These are phyloP conservation scores for Octopus sinensis DNA, from an alignment of 1,140 invertebrate genomes.

Conservation along the genomic window DNA sequence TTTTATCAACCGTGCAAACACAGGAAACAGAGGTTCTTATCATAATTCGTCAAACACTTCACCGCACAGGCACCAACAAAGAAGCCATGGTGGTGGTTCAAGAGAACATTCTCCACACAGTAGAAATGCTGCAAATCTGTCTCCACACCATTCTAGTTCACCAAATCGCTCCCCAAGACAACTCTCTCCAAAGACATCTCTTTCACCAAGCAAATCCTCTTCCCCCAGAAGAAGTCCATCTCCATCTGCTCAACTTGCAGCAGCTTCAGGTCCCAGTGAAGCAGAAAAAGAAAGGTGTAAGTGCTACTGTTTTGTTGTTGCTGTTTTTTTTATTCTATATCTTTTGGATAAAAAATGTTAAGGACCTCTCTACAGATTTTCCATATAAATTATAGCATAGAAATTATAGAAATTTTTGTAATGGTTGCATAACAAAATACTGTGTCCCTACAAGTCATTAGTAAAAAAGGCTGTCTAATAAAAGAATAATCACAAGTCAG, in stretches of 20 bases:
- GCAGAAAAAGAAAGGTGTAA: constrained; percentile 11
- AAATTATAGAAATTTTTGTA: too few relatives aligned
- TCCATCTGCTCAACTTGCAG: not conserved
- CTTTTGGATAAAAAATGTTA: too few relatives aligned
- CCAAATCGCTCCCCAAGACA: not conserved
- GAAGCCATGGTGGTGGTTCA: not conserved
- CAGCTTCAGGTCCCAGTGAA: not conserved
- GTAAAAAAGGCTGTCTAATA: too few relatives aligned
- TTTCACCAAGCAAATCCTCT: not conserved
- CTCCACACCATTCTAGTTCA: constrained; percentile 5
- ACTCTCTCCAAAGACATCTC: not conserved
- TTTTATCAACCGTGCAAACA: not conserved
- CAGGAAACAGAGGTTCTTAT: not conserved
- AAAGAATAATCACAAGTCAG: too few relatives aligned
- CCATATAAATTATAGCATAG: too few relatives aligned
- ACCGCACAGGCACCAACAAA: not conserved
- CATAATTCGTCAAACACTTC: constrained; percentile 1
- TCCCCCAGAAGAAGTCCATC: constrained; percentile 7
- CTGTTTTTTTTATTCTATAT: not conserved
- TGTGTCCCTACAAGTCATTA: too few relatives aligned
- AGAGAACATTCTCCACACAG: not conserved
- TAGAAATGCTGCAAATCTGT: not conserved
- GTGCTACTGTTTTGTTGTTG: not conserved
- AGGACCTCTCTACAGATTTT: too few relatives aligned
- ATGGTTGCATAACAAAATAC: too few relatives aligned